Evolutionary conservation across 2,888 invertebrate species (phyloP).

Genomic region (Dynastes maya): DNA sequence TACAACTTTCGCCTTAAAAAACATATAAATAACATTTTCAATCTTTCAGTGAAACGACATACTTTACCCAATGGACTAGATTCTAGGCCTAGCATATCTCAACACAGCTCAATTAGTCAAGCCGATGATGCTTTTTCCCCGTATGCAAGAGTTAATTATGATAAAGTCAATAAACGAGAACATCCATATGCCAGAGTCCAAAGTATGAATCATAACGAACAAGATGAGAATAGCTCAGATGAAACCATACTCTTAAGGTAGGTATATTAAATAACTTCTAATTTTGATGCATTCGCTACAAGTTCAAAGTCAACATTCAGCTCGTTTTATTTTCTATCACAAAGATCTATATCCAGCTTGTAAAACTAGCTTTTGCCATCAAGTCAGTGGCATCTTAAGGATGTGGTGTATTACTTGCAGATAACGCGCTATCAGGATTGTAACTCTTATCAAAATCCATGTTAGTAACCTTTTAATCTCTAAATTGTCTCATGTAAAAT

Average conservation of each 20-base stretch:
- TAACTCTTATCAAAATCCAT: not conserved
- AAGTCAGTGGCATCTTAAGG: not conserved
- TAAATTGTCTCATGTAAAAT: not conserved
- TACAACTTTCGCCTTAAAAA: no score
- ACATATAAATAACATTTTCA: no score
- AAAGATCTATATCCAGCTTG: not conserved
- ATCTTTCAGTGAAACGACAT: conserved; percentile 63
- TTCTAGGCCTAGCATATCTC: conserved; percentile 73
- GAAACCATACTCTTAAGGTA: conserved; percentile 55
- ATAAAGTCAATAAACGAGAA: conserved; percentile 72
- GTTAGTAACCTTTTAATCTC: no score
- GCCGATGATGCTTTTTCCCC: conserved; percentile 73
- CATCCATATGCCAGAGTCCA: conserved; percentile 85
- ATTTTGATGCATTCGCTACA: not conserved
- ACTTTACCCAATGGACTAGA: conserved; percentile 65
- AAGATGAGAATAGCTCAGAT: conserved; percentile 58
- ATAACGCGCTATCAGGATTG: not conserved
- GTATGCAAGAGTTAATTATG: conserved; percentile 81
- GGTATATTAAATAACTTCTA: not conserved
- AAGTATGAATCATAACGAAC: conserved; percentile 66
- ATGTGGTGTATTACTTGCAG: not conserved
- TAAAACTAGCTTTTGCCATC: not conserved
- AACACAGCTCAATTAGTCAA: conserved; percentile 76
- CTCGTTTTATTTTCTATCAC: not conserved
- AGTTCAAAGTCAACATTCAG: no score